phyloP scores from a whole-genome alignment of 1,140 invertebrate species.

The Drosophila seguyi region DNA sequence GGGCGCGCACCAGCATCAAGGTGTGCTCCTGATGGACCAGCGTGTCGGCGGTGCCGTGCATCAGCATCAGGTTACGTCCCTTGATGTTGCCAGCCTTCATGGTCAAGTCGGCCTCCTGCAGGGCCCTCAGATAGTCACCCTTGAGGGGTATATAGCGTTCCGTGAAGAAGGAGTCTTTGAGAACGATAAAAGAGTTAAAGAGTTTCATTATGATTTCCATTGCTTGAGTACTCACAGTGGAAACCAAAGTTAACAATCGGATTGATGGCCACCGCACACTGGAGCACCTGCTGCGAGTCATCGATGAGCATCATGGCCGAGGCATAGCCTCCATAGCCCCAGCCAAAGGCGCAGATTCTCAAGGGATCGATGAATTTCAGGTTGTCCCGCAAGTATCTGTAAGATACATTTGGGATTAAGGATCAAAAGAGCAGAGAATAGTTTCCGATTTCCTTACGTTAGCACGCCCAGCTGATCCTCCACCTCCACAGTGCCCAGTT shows the following conservation, averaged over 20 bases:
- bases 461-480: slow-evolving; percentile 95
- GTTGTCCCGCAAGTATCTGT: slow-evolving; percentile 90
- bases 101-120: slow-evolving; percentile 91
- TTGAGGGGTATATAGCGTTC: slow-evolving; percentile 92
- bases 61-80: slow-evolving; percentile 88
- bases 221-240: slow-evolving; percentile 89
- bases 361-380: slow-evolving; percentile 91
- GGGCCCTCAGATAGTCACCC: slow-evolving; percentile 88
- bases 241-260: slow-evolving; percentile 93
- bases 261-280: slow-evolving; percentile 92
- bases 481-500: slow-evolving; percentile 88
- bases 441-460: slow-evolving; percentile 85
- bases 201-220: too few relatives aligned
- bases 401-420: not conserved
- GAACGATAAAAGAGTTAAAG: too few relatives aligned
- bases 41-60: slow-evolving; percentile 93
- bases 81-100: slow-evolving; percentile 89
- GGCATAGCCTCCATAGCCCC: slow-evolving; percentile 90
- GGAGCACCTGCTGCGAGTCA: slow-evolving; percentile 89
- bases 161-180: slow-evolving; percentile 94
- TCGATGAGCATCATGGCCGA: slow-evolving; percentile 90
- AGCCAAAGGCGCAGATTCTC: slow-evolving; percentile 90
- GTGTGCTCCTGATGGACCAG: slow-evolving; percentile 94
- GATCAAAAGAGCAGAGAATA: not conserved
- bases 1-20: slow-evolving; percentile 91